Evolutionary conservation across 2,113 vertebrate genomes (phyloP).

Genomic region (Dinomys branickii): DNA sequence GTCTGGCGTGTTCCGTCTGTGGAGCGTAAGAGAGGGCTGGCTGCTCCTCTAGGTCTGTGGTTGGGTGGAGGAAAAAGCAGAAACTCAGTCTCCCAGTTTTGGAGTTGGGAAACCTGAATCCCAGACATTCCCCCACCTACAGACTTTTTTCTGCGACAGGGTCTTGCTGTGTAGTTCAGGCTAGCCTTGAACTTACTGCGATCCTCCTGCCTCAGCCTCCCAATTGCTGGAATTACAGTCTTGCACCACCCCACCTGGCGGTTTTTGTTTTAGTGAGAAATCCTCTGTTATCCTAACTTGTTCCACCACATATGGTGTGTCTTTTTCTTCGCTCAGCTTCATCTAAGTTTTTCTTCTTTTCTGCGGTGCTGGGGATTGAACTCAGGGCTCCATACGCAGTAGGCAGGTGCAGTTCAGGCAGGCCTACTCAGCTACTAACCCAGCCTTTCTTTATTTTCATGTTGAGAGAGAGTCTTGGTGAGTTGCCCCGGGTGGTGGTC

Average conservation of each 20-base stretch:
- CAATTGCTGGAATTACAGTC: neutral
- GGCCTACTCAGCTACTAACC: neutral
- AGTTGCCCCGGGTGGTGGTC: neutral
- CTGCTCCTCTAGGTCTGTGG: neutral
- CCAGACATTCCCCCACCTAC: too few species aligned
- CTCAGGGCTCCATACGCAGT: neutral
- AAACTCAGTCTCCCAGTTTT: neutral
- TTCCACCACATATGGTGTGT: accelerated
- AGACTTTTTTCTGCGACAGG: too few species aligned
- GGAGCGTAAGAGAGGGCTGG: neutral
- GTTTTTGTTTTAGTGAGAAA: neutral
- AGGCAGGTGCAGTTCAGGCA: too few species aligned
- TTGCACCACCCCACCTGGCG: neutral
- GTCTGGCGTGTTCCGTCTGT: neutral
- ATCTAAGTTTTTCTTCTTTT: neutral
- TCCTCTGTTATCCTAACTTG: neutral
- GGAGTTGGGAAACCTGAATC: too few species aligned
- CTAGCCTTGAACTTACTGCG: neutral
- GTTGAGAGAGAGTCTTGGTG: neutral
- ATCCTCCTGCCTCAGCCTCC: neutral
- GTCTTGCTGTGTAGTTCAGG: neutral
- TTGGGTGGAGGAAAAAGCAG: neutral
- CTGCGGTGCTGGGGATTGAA: neutral
- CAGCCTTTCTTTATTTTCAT: neutral
- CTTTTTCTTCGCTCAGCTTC: neutral